These are phyloP conservation scores for Drosophila dives DNA, from an alignment of 2,888 invertebrate species.

Conservation along the genomic window DNA sequence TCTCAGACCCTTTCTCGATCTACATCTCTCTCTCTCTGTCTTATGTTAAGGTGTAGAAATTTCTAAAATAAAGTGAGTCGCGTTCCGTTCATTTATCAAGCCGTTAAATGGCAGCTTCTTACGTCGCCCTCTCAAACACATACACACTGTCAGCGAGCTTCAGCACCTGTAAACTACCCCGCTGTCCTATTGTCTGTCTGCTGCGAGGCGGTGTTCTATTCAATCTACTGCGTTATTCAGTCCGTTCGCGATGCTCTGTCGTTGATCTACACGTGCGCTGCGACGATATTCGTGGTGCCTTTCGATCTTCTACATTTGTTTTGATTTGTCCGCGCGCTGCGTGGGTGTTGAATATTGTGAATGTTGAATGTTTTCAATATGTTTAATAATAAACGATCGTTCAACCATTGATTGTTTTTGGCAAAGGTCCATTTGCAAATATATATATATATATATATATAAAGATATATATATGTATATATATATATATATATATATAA, in stretches of 20 bases:
- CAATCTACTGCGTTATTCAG: conserved; percentile 51
- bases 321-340: conserved; percentile 39
- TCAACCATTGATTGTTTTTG: conserved; percentile 22
- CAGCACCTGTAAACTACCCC: conserved; percentile 32
- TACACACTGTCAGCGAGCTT: neutral
- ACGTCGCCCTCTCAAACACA: conserved; percentile 12
- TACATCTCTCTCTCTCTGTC: neutral
- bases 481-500: conserved; percentile 1
- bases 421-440: conserved; percentile 14
- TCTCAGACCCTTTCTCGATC: neutral
- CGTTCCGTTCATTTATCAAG: conserved; percentile 68
- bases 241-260: conserved; percentile 76
- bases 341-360: conserved; percentile 28
- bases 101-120: conserved; percentile 56
- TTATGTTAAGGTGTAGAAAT: conserved; percentile 5
- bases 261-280: conserved; percentile 72
- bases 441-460: neutral
- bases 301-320: conserved; percentile 11
- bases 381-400: conserved; percentile 38
- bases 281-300: conserved; percentile 36
- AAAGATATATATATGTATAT: neutral
- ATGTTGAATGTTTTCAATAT: conserved; percentile 21
- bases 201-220: conserved; percentile 33
- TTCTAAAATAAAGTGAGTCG: conserved; percentile 41
- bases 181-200: conserved; percentile 5